Evolutionary conservation across 2,113 vertebrate species (phyloP), one percentile per base, ranked within the genome.

Genomic region (Labeo catla): DNA sequence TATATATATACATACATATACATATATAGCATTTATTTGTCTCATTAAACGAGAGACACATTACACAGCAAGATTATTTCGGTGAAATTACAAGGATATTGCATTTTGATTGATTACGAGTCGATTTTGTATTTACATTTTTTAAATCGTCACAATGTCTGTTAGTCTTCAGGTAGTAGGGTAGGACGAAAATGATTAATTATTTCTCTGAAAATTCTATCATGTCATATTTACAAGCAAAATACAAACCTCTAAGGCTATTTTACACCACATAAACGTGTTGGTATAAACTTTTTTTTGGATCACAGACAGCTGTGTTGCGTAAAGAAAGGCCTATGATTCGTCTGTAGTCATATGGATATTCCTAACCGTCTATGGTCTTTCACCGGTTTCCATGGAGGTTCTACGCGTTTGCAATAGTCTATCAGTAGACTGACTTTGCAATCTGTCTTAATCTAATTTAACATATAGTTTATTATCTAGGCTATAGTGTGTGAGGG

Each of bases 281-380:
- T 15, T 8, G 65, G 11, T 23, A 80, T 80, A 63, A 80, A 80
- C 43, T 49, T 74, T 81, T 77, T 54, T 79, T 13, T 45, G 78
- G 57, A 45, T 23, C 34, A 28, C 7, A 80, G 23, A 45, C 21
- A 65, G 21, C 5, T 47, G 57, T 81, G 13, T 81, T 47, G 59
- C 63, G n/a, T 47, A 16, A 65, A 36, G 19, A 43, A 80, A 81
- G 34, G 59, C 57, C 78, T 19, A 61, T 61, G 21, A 2, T n/a
- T 21, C 57, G 19, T 61, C 19, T 61, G 57, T 61, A n/a, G 19
- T 61, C 57, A 61, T n/a, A n/a, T 61, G 57, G 57, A 9, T 61
- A 61, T 61, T 61, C 47, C 21, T 61, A 23, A 36, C 19, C 11
- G 21, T n/a, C 57, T 19, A 11, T 11, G 54, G 10, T 59, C 10